Conservation (phyloP, 2,113 vertebrate genomes). For the Salvelinus namaycush region DNA sequence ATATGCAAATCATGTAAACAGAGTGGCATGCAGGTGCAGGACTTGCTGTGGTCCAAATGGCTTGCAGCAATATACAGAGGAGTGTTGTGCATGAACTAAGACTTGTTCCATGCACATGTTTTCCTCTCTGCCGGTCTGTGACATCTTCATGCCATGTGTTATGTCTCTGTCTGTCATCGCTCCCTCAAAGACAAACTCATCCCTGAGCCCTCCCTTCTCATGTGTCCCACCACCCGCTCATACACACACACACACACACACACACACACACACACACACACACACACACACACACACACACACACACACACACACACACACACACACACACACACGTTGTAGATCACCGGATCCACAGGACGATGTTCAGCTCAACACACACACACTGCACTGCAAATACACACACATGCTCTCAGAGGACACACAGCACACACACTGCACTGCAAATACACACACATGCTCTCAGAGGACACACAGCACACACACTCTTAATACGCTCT, state of each 20-base stretch:
- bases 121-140: constrained; percentile 21
- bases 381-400: constrained; percentile 8
- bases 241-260: constrained; percentile 43
- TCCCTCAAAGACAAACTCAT: constrained; percentile 37
- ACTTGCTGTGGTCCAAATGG: constrained; percentile 41
- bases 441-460: constrained; percentile 3
- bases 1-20: too few species aligned
- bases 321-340: too few species aligned
- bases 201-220: constrained; percentile 43
- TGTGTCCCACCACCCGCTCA: constrained; percentile 44
- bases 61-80: constrained; percentile 67
- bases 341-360: too few species aligned
- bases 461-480: neutral
- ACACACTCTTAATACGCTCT: neutral
- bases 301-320: constrained; percentile 54
- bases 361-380: too few species aligned
- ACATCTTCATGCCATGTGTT: neutral
- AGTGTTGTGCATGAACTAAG: constrained; percentile 54
- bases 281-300: too few species aligned
- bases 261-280: constrained; percentile 1
- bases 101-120: constrained; percentile 39
- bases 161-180: constrained; percentile 46
- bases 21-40: neutral
- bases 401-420: neutral
- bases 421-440: neutral